These are phyloP conservation scores for Hiodon alosoides DNA, from an alignment of 2,113 vertebrate genomes.

Conservation along the genomic window DNA sequence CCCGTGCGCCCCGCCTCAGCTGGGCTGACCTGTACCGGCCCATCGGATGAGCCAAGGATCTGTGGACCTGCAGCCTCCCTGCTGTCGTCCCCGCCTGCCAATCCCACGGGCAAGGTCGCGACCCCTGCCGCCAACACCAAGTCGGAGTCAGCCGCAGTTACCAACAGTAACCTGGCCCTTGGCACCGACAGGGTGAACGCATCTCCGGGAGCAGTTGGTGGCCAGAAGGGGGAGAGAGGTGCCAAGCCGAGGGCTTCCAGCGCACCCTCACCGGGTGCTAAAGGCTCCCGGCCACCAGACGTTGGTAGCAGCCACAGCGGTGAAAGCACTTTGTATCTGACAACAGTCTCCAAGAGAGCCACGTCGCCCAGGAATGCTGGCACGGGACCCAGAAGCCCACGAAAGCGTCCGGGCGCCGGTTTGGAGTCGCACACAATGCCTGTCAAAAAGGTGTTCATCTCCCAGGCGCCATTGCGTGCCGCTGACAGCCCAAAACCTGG, in stretches of 20 bases:
- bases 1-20: slow-evolving; percentile 63
- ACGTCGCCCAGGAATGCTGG: slow-evolving; percentile 67
- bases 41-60: slow-evolving; percentile 65
- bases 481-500: slow-evolving; percentile 51
- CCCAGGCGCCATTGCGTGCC: slow-evolving; percentile 53
- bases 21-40: slow-evolving; percentile 48
- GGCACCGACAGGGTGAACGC: slow-evolving; percentile 46
- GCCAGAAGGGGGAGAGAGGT: slow-evolving; percentile 63
- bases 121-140: slow-evolving; percentile 66
- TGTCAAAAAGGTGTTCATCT: slow-evolving; percentile 73
- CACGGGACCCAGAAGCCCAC: slow-evolving; percentile 74
- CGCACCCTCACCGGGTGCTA: slow-evolving; percentile 69
- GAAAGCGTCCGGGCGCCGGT: slow-evolving; percentile 70
- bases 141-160: slow-evolving; percentile 66
- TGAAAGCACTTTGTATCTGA: slow-evolving; percentile 69
- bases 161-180: slow-evolving; percentile 57
- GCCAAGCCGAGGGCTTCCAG: slow-evolving; percentile 69
- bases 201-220: slow-evolving; percentile 42
- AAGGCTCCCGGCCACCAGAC: slow-evolving; percentile 64
- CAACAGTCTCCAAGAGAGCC: slow-evolving; percentile 65
- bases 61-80: slow-evolving; percentile 63
- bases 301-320: slow-evolving; percentile 69
- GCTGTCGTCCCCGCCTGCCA: slow-evolving; percentile 67
- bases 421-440: slow-evolving; percentile 79
- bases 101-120: slow-evolving; percentile 43